Percentiles rank a stretch among this genome's conserved stretches.
Evolutionary conservation across 30 jellyfish, hydroid and myxozoan species (phyloP).

Genomic region (Clytia hemisphaerica): DNA sequence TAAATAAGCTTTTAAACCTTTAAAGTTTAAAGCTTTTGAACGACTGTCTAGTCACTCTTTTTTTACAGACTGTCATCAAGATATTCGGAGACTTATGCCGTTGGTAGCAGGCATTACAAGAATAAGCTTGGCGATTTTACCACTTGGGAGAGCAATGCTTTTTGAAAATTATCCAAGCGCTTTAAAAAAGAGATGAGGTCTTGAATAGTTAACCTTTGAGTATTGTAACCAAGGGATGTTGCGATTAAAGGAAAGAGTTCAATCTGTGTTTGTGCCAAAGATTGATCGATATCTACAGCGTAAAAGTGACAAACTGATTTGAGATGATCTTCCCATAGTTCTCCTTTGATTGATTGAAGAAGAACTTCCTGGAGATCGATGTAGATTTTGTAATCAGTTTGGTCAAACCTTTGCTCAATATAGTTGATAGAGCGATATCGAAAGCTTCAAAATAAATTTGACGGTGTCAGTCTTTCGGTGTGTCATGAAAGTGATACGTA

Average conservation of each 20-base stretch:
- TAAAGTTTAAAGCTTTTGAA: too few relatives aligned
- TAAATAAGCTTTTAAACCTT: too few relatives aligned
- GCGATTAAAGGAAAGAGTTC: neutral
- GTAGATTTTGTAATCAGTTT: conserved; percentile 41
- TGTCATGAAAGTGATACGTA: conserved; percentile 51
- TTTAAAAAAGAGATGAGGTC: conserved; percentile 20
- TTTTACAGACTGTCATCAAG: too few relatives aligned
- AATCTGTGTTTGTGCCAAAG: conserved; percentile 10
- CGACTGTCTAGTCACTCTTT: too few relatives aligned
- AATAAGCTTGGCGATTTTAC: conserved; percentile 24
- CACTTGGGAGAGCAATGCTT: conserved; percentile 34
- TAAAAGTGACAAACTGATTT: conserved; percentile 38
- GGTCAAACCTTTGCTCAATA: conserved; percentile 36
- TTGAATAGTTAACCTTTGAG: neutral
- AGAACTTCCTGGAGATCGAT: conserved; percentile 34
- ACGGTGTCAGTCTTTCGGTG: conserved; percentile 40
- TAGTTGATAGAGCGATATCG: conserved; percentile 8
- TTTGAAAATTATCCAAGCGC: conserved; percentile 6
- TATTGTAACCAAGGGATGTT: neutral
- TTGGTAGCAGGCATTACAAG: conserved; percentile 33
- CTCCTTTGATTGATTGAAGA: conserved; percentile 23
- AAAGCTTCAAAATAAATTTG: conserved; percentile 40
- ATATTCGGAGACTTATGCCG: too few relatives aligned
- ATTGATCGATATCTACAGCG: conserved; percentile 36
- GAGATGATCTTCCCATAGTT: conserved; percentile 30